These are phyloP conservation scores for Anguilla obscura DNA, from an alignment of 2,797 vertebrate genomes.

Conservation along the genomic window DNA sequence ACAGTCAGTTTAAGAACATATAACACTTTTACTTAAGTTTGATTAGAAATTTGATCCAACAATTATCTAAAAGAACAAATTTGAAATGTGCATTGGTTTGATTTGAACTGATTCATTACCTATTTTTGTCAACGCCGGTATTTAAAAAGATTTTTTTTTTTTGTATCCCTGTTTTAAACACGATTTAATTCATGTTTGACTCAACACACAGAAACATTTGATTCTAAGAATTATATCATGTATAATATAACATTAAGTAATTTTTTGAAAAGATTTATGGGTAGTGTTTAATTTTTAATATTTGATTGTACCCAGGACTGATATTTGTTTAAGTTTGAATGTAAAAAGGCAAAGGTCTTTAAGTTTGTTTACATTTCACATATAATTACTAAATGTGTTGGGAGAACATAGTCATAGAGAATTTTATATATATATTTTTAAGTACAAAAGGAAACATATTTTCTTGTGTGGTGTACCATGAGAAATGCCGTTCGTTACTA, in stretches of 20 bases:
- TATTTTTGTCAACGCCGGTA: background rate
- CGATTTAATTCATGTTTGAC: background rate
- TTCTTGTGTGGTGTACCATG: slow-evolving; percentile 27
- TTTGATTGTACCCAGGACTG: background rate
- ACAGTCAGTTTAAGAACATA: no score
- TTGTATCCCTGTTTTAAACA: background rate
- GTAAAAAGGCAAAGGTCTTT: background rate
- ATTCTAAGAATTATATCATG: background rate
- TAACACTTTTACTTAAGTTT: background rate
- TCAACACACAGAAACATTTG: background rate
- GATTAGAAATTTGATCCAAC: background rate
- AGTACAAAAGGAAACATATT: slow-evolving; percentile 57
- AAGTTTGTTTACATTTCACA: background rate
- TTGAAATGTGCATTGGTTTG: background rate
- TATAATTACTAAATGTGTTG: background rate
- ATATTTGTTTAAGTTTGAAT: background rate
- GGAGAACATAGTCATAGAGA: slow-evolving; percentile 38
- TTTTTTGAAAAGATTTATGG: background rate
- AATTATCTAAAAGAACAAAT: background rate
- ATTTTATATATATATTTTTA: slow-evolving; percentile 20
- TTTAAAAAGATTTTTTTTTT: background rate
- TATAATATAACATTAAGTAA: background rate
- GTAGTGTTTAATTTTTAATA: background rate
- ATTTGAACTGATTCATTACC: background rate
- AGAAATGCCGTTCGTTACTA: slow-evolving; percentile 39